Percentiles rank a stretch among this genome's conserved stretches.
phyloP scores from a whole-genome alignment of 2,797 vertebrate species.

The Sphaeramia orbicularis region DNA sequence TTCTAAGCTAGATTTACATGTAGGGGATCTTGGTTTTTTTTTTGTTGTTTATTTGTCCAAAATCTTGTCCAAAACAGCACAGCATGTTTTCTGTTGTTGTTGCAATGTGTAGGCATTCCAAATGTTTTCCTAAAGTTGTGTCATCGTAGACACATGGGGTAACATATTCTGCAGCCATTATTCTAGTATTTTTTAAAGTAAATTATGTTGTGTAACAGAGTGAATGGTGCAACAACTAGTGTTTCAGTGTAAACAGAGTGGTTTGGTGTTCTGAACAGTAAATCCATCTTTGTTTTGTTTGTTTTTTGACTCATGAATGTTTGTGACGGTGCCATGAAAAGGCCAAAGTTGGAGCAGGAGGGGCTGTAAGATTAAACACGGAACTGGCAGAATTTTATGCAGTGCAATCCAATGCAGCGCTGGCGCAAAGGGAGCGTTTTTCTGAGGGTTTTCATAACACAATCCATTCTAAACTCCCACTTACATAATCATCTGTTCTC shows the following conservation, averaged over 20 bases:
- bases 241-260: not conserved
- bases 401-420: constrained; percentile 51
- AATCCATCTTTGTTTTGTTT: constrained; percentile 25
- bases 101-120: no score
- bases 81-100: no score
- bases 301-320: constrained; percentile 16
- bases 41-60: no score
- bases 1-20: no score
- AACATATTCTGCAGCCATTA: no score
- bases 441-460: constrained; percentile 59
- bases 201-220: not conserved
- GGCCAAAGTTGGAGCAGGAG: constrained; percentile 22
- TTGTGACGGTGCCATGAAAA: constrained; percentile 41
- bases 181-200: no score
- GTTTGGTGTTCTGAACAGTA: constrained; percentile 3
- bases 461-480: constrained; percentile 54
- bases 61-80: no score
- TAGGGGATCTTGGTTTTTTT: no score
- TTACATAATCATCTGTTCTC: constrained; percentile 62
- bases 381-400: constrained; percentile 58
- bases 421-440: constrained; percentile 49
- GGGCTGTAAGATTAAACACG: constrained; percentile 56
- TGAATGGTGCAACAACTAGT: not conserved
- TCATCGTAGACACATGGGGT: no score
- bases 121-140: no score